Conservation (phyloP, 2,797 vertebrate species). For the Cyprinella venusta region DNA sequence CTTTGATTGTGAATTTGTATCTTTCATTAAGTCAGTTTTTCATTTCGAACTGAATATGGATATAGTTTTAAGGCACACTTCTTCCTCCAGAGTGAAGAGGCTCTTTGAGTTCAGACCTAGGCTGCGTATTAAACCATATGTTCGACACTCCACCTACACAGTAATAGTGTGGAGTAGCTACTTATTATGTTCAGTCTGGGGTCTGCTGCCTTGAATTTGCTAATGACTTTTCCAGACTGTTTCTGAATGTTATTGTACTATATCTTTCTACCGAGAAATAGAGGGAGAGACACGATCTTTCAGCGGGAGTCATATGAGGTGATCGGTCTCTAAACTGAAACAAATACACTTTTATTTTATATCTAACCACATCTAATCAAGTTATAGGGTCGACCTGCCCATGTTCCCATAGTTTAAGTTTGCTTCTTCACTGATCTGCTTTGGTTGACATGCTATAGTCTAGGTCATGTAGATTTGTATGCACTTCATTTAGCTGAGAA, state of each 20-base stretch:
- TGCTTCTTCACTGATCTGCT: neutral
- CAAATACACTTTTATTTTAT: neutral
- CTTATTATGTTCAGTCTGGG: constrained; percentile 65
- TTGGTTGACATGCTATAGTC: neutral
- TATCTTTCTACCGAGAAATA: constrained; percentile 57
- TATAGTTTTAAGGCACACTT: constrained; percentile 29
- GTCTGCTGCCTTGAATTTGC: constrained; percentile 55
- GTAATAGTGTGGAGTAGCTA: constrained; percentile 55
- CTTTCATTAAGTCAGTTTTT: constrained; percentile 8
- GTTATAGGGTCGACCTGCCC: neutral
- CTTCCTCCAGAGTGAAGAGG: constrained; percentile 13
- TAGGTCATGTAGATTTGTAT: too few relatives aligned
- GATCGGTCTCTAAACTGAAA: constrained; percentile 61
- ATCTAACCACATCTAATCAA: neutral
- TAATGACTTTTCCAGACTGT: constrained; percentile 75
- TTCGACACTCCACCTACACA: constrained; percentile 62
- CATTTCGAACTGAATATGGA: constrained; percentile 25
- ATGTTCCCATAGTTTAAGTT: neutral
- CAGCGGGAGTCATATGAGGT: constrained; percentile 68
- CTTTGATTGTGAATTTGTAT: constrained; percentile 2
- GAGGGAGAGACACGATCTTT: constrained; percentile 54
- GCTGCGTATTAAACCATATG: constrained; percentile 50
- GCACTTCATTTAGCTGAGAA: too few relatives aligned
- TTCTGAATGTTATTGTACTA: constrained; percentile 60
- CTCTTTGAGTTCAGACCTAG: constrained; percentile 31